Conservation (phyloP, 1,140 invertebrate species). For the Pararge aegeria region DNA sequence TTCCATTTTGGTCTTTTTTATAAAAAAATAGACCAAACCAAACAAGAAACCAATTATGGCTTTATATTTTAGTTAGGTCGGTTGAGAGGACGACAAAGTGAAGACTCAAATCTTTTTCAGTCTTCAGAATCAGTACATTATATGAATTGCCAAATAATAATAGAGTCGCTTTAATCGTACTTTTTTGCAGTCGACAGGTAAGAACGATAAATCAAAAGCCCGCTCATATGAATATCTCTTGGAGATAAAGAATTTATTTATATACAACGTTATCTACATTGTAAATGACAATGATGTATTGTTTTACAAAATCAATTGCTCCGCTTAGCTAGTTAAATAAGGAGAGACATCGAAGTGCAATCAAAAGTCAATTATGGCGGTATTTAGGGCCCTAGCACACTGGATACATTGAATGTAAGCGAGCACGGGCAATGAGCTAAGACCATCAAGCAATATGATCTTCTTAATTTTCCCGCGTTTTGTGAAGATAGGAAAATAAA, state of each 20-base stretch:
- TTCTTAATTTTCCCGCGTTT: no score
- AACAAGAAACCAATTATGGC: no score
- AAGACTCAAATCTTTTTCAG: no score
- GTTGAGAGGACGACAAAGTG: no score
- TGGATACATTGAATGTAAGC: no score
- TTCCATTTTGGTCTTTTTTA: no score
- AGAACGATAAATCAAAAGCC: neutral
- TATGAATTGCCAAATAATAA: neutral
- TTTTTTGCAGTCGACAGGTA: neutral
- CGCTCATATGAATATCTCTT: neutral
- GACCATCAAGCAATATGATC: no score
- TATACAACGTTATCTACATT: slow-evolving; percentile 24
- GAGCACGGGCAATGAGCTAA: no score
- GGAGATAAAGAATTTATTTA: slow-evolving; percentile 15
- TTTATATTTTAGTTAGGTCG: no score
- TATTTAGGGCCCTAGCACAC: slow-evolving; percentile 33
- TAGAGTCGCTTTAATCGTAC: neutral
- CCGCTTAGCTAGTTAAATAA: slow-evolving; percentile 53
- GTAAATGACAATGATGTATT: slow-evolving; percentile 40
- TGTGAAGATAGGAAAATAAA: no score
- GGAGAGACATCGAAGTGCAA: slow-evolving; percentile 65
- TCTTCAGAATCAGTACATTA: neutral
- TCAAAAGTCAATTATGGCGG: slow-evolving; percentile 76
- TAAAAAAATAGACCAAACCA: no score
- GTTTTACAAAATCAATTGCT: slow-evolving; percentile 52